These are phyloP conservation scores for Oryzias javanicus DNA, from an alignment of 2,113 vertebrate species.

Conservation along the genomic window DNA sequence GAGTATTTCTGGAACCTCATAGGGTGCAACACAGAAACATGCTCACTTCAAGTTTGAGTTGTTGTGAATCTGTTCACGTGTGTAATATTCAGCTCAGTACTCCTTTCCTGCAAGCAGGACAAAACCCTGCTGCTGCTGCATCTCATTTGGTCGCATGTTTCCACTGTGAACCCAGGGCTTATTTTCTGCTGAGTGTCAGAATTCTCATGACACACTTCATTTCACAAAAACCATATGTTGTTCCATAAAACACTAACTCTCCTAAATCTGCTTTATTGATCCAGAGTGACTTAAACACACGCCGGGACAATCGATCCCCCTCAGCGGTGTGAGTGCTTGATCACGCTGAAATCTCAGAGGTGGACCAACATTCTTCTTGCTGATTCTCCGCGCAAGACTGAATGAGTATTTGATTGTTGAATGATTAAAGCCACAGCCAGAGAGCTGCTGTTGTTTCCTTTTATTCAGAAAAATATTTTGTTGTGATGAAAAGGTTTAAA, in stretches of 20 bases:
- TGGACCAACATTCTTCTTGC: constrained; percentile 4
- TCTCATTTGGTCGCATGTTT: not conserved
- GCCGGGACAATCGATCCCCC: constrained; percentile 16
- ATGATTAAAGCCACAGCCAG: not conserved
- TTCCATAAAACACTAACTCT: constrained; percentile 11
- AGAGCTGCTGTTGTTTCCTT: not conserved
- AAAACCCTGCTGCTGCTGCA: not conserved
- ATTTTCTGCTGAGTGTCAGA: constrained; percentile 10
- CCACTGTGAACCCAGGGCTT: not conserved
- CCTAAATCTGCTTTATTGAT: constrained; percentile 33
- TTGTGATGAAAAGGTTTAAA: not conserved
- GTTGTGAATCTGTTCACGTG: no score
- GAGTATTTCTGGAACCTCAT: no score
- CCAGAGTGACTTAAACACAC: constrained; percentile 3
- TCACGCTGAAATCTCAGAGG: not conserved
- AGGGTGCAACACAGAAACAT: no score
- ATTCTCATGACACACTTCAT: not conserved
- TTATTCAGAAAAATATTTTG: not conserved
- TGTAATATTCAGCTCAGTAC: no score
- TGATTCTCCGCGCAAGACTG: not conserved
- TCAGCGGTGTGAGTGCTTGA: not conserved
- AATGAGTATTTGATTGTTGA: not conserved
- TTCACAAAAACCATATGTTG: constrained; percentile 8
- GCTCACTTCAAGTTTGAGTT: no score
- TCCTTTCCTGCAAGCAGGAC: no score